Conservation (phyloP, 2,888 invertebrate genomes). For the Eupeodes luniger region DNA sequence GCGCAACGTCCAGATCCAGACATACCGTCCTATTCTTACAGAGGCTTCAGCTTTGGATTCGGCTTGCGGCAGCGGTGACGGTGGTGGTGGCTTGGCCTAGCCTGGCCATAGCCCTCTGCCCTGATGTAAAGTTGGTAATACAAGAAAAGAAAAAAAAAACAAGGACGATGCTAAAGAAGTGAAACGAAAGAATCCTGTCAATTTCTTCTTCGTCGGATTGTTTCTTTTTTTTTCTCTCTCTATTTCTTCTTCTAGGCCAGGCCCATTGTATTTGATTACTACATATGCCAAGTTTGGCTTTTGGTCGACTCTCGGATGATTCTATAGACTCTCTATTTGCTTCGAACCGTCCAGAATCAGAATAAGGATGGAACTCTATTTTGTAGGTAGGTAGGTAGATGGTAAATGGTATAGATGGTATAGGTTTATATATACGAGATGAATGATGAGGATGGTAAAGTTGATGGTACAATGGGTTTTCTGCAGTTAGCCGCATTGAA, state of each 20-base stretch:
- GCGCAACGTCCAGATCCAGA: slow-evolving; percentile 65
- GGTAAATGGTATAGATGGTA: slow-evolving; percentile 4
- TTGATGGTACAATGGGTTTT: slow-evolving; percentile 69
- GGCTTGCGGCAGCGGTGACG: slow-evolving; percentile 33
- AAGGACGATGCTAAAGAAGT: slow-evolving; percentile 57
- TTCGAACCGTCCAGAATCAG: slow-evolving; percentile 59
- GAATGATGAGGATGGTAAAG: slow-evolving; percentile 29
- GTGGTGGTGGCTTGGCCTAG: too few species aligned
- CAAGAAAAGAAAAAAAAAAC: slow-evolving; percentile 10
- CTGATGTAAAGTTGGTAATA: slow-evolving; percentile 43
- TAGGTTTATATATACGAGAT: not conserved
- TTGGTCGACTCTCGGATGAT: slow-evolving; percentile 62
- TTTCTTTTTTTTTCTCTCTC: slow-evolving; percentile 29
- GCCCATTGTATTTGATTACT: slow-evolving; percentile 75
- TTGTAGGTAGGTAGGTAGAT: not conserved
- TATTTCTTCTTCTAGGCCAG: slow-evolving; percentile 60
- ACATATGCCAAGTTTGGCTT: slow-evolving; percentile 74
- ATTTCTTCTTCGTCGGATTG: slow-evolving; percentile 62
- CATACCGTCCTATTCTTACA: not conserved
- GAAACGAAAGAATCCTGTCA: slow-evolving; percentile 74
- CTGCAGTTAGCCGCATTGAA: slow-evolving; percentile 76
- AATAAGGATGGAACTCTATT: slow-evolving; percentile 35
- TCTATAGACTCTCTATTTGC: slow-evolving; percentile 62
- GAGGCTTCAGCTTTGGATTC: slow-evolving; percentile 38
- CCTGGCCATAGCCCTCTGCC: slow-evolving; percentile 44